Evolutionary conservation across 2,888 invertebrate genomes (phyloP).

Genomic region (Dysmachus trigonus): DNA sequence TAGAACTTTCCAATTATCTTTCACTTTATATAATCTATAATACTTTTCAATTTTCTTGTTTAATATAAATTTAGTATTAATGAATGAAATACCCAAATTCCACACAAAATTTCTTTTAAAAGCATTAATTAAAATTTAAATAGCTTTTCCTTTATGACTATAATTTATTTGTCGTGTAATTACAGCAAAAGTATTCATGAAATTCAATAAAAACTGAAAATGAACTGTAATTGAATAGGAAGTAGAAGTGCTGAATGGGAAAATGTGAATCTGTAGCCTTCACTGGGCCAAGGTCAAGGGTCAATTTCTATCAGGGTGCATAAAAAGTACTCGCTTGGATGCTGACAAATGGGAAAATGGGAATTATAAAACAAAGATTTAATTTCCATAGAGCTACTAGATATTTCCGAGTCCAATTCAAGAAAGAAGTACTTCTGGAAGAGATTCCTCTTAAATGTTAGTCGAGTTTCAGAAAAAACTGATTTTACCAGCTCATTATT

Average conservation of each 20-base stretch:
- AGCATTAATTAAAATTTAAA: not conserved
- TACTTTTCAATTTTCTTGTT: not conserved
- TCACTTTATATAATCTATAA: too few relatives aligned
- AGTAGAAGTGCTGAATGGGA: not conserved
- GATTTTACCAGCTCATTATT: not conserved
- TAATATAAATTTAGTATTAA: not conserved
- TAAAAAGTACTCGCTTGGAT: not conserved
- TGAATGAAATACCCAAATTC: not conserved
- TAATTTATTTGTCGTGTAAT: not conserved
- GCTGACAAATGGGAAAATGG: not conserved
- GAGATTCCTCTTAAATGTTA: too few relatives aligned
- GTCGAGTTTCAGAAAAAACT: not conserved
- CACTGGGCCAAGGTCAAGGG: not conserved
- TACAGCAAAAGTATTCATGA: not conserved
- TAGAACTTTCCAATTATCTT: too few relatives aligned
- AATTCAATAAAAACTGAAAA: not conserved
- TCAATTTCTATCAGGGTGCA: not conserved
- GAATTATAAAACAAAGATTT: not conserved
- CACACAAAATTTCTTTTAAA: not conserved
- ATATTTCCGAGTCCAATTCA: not conserved
- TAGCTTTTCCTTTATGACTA: not conserved
- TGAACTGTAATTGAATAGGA: not conserved
- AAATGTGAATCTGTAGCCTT: not conserved
- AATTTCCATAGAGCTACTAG: not conserved
- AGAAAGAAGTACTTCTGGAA: not conserved